These are phyloP conservation scores for Elephantulus edwardii DNA, from an alignment of 2,113 vertebrate genomes.

Conservation along the genomic window DNA sequence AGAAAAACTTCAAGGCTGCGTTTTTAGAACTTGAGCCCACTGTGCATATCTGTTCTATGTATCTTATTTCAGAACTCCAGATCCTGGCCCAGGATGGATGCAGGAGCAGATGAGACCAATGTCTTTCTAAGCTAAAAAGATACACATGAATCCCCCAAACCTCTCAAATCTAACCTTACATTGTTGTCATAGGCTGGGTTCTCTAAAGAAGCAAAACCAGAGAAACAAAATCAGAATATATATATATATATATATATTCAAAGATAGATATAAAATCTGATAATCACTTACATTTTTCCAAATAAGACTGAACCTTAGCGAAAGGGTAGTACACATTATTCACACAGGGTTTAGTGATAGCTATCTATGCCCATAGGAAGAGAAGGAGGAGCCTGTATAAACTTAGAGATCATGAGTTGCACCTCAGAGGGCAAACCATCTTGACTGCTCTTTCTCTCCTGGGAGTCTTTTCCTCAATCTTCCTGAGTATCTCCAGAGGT, in stretches of 20 bases:
- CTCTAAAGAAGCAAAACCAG: background rate
- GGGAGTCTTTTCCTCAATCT: background rate
- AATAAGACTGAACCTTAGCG: too few species aligned
- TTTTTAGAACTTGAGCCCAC: background rate
- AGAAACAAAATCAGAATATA: too few species aligned
- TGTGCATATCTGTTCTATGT: too few species aligned
- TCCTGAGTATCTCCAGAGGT: background rate
- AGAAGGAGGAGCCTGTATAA: background rate
- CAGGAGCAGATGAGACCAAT: background rate
- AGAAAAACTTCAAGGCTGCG: background rate
- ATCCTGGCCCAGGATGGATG: background rate
- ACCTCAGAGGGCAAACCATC: constrained; percentile 2
- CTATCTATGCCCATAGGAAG: too few species aligned
- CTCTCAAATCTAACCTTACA: background rate
- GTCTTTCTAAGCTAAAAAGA: background rate
- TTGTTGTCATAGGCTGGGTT: too few species aligned
- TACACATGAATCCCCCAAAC: fast-evolving
- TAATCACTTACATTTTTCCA: background rate
- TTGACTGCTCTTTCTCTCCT: background rate
- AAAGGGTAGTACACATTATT: too few species aligned
- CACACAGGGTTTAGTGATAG: background rate
- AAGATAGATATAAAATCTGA: background rate
- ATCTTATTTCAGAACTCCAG: too few species aligned
- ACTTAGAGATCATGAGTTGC: background rate
- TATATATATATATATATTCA: background rate